Percentiles rank a stretch among this genome's conserved stretches.
Evolutionary conservation across 2,113 vertebrate genomes (phyloP).

Genomic region (Setophaga coronata): DNA sequence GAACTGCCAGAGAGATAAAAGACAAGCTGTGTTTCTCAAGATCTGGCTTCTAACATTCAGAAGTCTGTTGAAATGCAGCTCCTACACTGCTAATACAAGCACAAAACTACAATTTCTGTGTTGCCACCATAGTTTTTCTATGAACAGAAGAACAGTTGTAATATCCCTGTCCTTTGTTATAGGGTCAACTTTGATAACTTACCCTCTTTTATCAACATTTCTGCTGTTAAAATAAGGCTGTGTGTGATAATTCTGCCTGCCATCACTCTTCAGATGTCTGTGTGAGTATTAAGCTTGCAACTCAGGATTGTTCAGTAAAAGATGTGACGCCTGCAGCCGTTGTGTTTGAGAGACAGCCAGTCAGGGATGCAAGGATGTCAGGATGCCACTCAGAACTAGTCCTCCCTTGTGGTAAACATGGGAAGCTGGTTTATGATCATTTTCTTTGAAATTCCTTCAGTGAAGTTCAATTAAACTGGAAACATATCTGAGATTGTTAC

Average conservation of each 20-base stretch:
- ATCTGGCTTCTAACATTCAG: not conserved
- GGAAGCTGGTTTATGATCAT: not conserved
- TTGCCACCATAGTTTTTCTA: not conserved
- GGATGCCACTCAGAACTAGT: not conserved
- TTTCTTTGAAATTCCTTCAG: not conserved
- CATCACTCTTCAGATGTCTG: not conserved
- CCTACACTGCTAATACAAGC: not conserved
- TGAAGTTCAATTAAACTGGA: conserved; percentile 28
- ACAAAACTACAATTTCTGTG: not conserved
- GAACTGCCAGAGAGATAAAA: not conserved
- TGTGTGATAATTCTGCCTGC: not conserved
- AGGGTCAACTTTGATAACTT: not conserved
- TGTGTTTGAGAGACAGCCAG: not conserved
- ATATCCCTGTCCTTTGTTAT: not conserved
- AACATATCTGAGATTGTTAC: conserved; percentile 24
- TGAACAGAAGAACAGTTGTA: not conserved
- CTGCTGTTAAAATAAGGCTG: not conserved
- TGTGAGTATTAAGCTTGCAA: not conserved
- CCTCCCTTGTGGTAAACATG: not conserved
- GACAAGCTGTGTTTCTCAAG: not conserved
- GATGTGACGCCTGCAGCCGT: rapidly evolving
- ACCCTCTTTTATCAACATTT: not conserved
- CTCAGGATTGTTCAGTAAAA: not conserved
- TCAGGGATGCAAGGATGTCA: not conserved
- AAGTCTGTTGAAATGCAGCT: not conserved